Evolutionary conservation across 2,113 vertebrate genomes (phyloP), one percentile per base, ranked within the genome.

Genomic region (Eonycteris spelaea): DNA sequence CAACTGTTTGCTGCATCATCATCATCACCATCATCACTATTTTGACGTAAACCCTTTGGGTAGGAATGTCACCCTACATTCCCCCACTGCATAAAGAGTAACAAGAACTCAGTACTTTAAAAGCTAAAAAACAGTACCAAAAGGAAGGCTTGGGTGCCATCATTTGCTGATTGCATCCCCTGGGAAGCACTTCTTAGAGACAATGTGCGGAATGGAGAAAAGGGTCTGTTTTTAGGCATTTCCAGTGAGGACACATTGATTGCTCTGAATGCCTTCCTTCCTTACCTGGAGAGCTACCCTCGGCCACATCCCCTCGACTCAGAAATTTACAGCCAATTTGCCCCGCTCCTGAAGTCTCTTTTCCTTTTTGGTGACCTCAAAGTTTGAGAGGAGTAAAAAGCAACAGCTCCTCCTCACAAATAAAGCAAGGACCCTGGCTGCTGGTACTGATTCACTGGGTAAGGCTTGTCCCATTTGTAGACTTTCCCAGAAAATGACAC

Each of bases 401-500:
- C 84, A 83, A n/a, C 1, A 38, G 70, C 13, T 86, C 53, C 7
- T 33, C 68, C 26, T 74, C 12, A 26, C 53, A 68, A 90, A 48
- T 12, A 68, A 26, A 61, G 33, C 35, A 45, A 63, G 45, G 24
- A 45, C 15, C 40, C 68, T 85, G 88, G 33, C 74, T n/a, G 22
- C 22, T 26, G 59, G 38, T 67, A 12, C 40, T 10, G 48, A 92
- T 48, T 88, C 90, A 77, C 73, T 16, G 24, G 24, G 3, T 15
- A 86, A 33, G 40, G n/a, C 71, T n/a, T n/a, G 70, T 61, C 73
- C 82, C 18, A 5, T 63, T 21, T 71, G 12, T 51, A 87, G 82
- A 91, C 63, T 91, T n/a, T 77, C 92, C 68, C 85, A 74, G 86
- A 78, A 92, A 87, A 80, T 22, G 43, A 71, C 84, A 84, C 43